Base-by-base conservation (phyloP, 2,888 invertebrate genomes). In the Peribatodes rhomboidaria region DNA sequence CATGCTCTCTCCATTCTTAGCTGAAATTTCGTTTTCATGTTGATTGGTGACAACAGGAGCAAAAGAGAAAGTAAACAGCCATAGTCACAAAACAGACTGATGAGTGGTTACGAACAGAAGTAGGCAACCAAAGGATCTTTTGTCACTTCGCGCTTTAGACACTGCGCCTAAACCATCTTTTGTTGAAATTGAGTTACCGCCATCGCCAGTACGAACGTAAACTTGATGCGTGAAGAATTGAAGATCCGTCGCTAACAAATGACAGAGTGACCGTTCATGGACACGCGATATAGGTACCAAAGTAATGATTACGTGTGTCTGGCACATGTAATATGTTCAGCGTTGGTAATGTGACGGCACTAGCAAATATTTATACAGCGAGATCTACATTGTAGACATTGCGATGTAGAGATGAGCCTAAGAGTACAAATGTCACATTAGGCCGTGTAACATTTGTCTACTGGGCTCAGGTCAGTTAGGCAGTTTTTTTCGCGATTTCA, bases 211-310 rank as follows among this genome's bases (percentile, higher is more conserved):
- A 37, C 13, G 44, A 20, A 20, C 3, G 18, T 44, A 33, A 18
- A 33, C 31, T 56, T 46, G 46, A 14, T n/a, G 59, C 50, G 47
- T 57, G 37, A 42, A 59, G 20, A 44, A 53, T 53, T 16, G 18
- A 55, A 55, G n/a, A 35, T 35, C 33, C n/a, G 8, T 46, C 22
- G 37, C 42, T 35, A 53, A 60, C 57, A 27, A 52, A 35, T 16
- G n/a, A 60, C 16, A 44, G 27, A 16, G 7, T 35, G 53, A 37
- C 52, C 14, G 60, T 60, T 60, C 60, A 53, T 39, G 53, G 60
- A 46, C 60, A 53, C 35, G 22, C 33, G 10, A 44, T 52, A 44
- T 52, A 41, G 18, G 20, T 47, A 46, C 16, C 20, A 44, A 18
- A 49, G 20, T 10, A 33, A 50, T 50, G 20, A 42, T 59, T 59